Evolutionary conservation across 2,113 vertebrate genomes (phyloP), one percentile per base, ranked within the genome.

Genomic region (Callaeas wilsoni): DNA sequence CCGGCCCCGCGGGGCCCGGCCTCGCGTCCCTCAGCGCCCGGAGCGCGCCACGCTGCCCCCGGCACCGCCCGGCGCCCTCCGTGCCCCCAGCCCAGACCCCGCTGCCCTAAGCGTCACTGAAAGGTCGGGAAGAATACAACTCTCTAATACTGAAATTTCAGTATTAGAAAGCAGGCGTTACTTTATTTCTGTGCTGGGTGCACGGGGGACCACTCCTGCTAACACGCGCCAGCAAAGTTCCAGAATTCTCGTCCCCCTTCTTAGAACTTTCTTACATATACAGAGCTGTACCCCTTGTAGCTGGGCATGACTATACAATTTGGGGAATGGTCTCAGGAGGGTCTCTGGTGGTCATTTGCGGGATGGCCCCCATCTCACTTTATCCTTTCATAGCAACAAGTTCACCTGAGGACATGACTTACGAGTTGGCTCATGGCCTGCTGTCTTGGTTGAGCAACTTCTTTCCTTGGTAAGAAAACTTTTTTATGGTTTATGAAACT

Each of bases 241-340:
- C 8, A 20, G 20, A n/a, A n/a, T 49, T 49, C 21, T 35, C 4
- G 0, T 22, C 3, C 9, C 13, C 11, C 6, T 41, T 56, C 42
- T 75, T 39, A 57, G 35, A 47, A 30, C 21, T 49, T 26, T 30
- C 3, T 46, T 47, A 30, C 16, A 9, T 53, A 20, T 13, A 13
- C 30, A 47, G 47, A 63, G 7, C 30, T 56, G 14, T 42, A 16
- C 16, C 4, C 16, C 4, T n/a, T 41, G 14, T 9, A 17, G 30
- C 1, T 63, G 41, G 20, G 20, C 30, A 41, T 26, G 16, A 0
- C 0, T 41, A 15, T 27, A 33, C 35, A 27, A 1, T 35, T 30
- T 35, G 57, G 26, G 14, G 9, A 35, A 13, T 8, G 7, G 12
- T 50, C 67, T 49, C 21, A 42, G 35, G 14, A 64, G 18, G 32